phyloP scores from a whole-genome alignment of 1,140 invertebrate genomes.

The Galendromus occidentalis region DNA sequence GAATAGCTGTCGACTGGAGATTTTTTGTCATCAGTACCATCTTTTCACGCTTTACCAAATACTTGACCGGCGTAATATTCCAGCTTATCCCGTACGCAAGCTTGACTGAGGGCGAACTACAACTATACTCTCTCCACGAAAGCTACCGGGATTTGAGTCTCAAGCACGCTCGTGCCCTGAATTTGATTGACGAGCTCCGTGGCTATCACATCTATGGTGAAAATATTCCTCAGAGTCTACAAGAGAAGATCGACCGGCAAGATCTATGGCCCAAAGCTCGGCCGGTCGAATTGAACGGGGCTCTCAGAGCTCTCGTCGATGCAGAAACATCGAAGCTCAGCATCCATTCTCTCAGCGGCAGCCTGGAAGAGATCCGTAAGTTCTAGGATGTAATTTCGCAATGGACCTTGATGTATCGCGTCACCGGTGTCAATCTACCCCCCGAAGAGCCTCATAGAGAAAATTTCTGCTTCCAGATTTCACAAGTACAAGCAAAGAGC shows the following conservation, averaged over 20 bases:
- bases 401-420: no score
- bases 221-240: neutral
- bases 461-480: neutral
- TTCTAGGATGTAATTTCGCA: no score
- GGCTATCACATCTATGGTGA: constrained; percentile 5
- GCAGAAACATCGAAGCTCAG: neutral
- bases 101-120: neutral
- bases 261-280: neutral
- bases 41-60: no score
- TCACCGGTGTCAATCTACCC: neutral
- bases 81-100: neutral
- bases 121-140: neutral
- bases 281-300: neutral
- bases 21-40: no score
- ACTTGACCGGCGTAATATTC: neutral
- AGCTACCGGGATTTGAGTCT: neutral
- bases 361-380: neutral
- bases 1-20: no score
- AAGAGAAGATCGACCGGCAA: neutral
- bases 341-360: neutral
- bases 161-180: neutral
- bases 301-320: neutral
- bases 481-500: neutral
- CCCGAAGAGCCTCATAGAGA: neutral
- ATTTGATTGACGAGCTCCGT: neutral